Evolutionary conservation across 1,140 invertebrate species (phyloP).

Genomic region (Bombus impatiens): DNA sequence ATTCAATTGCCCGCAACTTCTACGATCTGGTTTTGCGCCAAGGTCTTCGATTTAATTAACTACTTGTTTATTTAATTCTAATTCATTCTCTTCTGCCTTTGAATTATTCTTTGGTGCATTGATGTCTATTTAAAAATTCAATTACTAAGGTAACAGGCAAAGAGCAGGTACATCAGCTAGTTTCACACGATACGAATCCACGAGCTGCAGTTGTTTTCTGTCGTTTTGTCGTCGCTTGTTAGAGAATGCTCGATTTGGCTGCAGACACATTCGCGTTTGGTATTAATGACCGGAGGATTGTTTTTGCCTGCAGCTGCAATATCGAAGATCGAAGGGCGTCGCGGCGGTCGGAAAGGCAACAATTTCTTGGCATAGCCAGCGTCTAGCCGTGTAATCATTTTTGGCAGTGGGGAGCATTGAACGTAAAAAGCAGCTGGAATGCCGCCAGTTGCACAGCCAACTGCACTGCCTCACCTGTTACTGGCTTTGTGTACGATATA

Average conservation of each 20-base stretch:
- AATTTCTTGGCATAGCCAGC: constrained; percentile 50
- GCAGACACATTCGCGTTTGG: too few species aligned
- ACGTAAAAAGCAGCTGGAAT: constrained; percentile 52
- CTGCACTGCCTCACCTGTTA: constrained; percentile 60
- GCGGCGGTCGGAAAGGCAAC: constrained; percentile 1
- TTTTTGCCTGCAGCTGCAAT: neutral
- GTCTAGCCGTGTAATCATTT: constrained; percentile 68
- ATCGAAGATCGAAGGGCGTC: constrained; percentile 31
- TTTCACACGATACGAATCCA: too few species aligned
- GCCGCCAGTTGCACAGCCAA: constrained; percentile 46
- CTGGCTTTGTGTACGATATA: constrained; percentile 41
- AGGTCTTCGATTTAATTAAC: too few species aligned
- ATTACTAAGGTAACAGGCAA: too few species aligned
- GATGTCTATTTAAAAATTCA: too few species aligned
- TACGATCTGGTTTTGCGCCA: accelerated
- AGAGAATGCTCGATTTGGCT: neutral
- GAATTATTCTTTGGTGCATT: too few species aligned
- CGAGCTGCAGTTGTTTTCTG: too few species aligned
- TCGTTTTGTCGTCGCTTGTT: too few species aligned
- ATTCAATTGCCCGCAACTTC: too few species aligned
- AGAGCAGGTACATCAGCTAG: too few species aligned
- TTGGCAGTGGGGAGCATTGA: constrained; percentile 54
- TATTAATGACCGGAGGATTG: constrained; percentile 21
- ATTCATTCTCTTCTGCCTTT: too few species aligned
- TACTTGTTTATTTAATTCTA: too few species aligned